Evolutionary conservation across 2,888 invertebrate genomes (phyloP), one percentile per base, ranked within the genome.

Genomic region (Coremacera marginata): DNA sequence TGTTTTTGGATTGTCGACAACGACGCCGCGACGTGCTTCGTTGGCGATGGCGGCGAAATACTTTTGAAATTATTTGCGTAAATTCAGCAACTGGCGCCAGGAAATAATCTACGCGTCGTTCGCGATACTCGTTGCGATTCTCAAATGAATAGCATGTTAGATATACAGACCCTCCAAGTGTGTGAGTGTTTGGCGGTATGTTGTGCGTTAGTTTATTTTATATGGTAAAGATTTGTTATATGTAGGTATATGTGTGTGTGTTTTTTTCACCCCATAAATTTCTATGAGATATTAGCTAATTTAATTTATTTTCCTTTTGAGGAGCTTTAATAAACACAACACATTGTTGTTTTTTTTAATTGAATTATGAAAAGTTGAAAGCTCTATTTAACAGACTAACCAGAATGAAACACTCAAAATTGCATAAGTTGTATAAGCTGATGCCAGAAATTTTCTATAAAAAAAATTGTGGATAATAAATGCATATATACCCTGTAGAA

Each of bases 21-120:
- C 60, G 62, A 60, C 25, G 25, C 27, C 19, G 49, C 49, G 62
- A 22, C 49, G 62, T 72, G 72, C 72, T 67, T 55, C 63, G 63
- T 7, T 55, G 65, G 70, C 76, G 57, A 74, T 79, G 79, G 78
- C 85, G 83, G 84, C 83, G 82, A 85, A 85, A 85, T 85, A 84
- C 84, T 84, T 86, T 85, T 82, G 76, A 86, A 87, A 84, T 84
- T 83, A 84, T 86, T 88, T 87, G 86, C 84, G 85, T 86, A 86
- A 85, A 86, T 86, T 86, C 85, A 86, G 84, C 84, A 84, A 84
- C 83, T 87, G 88, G 88, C 87, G 88, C 88, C 87, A 88, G 87
- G 86, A 88, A 88, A 87, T 86, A 85, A 86, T 84, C 84, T 82
- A 82, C 81, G 79, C 83, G 84, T 22, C 67, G 67, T 44, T 22